phyloP scores from a whole-genome alignment of 1,140 invertebrate species.

The Grapholita molesta region DNA sequence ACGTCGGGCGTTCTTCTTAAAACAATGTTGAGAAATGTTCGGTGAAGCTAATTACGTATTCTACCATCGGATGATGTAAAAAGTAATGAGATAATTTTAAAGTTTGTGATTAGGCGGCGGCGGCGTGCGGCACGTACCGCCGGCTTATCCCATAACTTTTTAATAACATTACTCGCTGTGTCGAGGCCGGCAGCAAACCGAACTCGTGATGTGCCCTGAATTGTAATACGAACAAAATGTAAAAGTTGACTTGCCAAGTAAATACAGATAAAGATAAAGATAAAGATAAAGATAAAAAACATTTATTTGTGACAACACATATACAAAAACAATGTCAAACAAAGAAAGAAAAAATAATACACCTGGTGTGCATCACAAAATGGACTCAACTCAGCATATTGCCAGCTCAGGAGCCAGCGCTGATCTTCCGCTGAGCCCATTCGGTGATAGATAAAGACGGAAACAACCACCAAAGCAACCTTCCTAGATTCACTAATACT shows the following conservation, averaged over 20 bases:
- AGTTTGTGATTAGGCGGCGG: constrained; percentile 54
- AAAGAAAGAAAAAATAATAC: too few relatives aligned
- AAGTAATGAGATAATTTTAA: constrained; percentile 48
- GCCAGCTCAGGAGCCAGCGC: too few relatives aligned
- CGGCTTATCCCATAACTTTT: constrained; percentile 71
- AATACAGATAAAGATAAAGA: too few relatives aligned
- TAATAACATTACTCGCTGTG: constrained; percentile 68
- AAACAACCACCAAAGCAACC: not conserved
- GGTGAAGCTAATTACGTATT: constrained; percentile 19
- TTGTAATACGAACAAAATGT: constrained; percentile 48
- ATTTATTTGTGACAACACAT: too few relatives aligned
- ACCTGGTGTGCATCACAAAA: too few relatives aligned
- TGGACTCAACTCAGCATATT: too few relatives aligned
- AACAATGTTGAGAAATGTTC: not conserved
- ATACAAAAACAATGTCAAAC: too few relatives aligned
- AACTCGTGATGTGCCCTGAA: constrained; percentile 56
- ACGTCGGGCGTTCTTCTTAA: not conserved
- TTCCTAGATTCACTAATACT: constrained; percentile 5
- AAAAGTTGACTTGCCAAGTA: constrained; percentile 43
- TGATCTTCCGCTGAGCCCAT: too few relatives aligned
- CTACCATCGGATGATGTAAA: constrained; percentile 21
- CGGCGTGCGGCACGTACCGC: constrained; percentile 48
- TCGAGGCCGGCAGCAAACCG: constrained; percentile 44
- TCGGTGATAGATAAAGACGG: too few relatives aligned
- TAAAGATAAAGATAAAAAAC: too few relatives aligned